Percentiles rank a stretch among this genome's conserved stretches.
These are phyloP conservation scores for Allophyes oxyacanthae DNA, from an alignment of 2,888 invertebrate genomes.

Conservation along the genomic window DNA sequence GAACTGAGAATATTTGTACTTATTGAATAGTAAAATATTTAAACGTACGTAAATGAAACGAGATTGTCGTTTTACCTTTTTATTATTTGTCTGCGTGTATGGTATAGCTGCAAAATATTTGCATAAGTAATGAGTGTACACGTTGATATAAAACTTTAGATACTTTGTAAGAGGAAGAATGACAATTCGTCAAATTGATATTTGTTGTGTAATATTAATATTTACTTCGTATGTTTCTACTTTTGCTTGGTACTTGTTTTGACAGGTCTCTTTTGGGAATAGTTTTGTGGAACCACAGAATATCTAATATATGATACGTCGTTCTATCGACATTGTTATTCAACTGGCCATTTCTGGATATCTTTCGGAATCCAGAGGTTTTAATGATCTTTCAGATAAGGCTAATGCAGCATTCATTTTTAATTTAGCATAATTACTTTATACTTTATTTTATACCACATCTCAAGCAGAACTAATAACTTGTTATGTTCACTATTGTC, in stretches of 20 bases:
- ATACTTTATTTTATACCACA: neutral
- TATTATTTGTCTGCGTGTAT: conserved; percentile 8
- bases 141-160: conserved; percentile 5
- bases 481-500: conserved; percentile 15
- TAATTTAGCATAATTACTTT: neutral
- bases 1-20: no score
- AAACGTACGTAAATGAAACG: neutral
- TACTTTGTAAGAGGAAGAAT: neutral
- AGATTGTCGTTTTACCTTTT: conserved; percentile 2
- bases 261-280: neutral
- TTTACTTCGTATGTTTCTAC: neutral
- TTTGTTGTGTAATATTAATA: neutral
- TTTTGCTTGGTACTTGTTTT: neutral
- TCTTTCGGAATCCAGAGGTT: neutral
- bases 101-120: conserved; percentile 28
- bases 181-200: conserved; percentile 2
- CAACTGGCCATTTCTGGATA: neutral
- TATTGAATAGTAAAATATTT: no score
- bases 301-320: no score
- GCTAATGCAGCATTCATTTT: neutral
- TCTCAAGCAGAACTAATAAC: conserved; percentile 23
- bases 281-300: conserved; percentile 2
- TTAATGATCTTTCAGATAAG: neutral
- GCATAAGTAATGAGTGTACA: conserved; percentile 13
- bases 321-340: conserved; percentile 2